These are phyloP conservation scores for Priocnemis perturbator DNA, from an alignment of 2,888 invertebrate species.

Conservation along the genomic window DNA sequence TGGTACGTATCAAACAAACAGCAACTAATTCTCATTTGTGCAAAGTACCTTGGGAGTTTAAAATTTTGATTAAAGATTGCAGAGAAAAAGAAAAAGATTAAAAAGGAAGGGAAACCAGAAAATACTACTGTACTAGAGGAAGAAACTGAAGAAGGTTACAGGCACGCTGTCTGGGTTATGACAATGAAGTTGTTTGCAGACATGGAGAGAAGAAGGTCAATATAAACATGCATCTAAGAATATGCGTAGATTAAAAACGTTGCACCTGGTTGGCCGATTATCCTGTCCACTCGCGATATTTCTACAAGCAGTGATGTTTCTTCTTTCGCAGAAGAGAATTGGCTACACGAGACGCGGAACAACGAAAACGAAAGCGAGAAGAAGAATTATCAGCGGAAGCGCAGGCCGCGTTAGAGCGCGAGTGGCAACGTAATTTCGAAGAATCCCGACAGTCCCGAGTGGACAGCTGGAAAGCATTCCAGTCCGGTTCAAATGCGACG, in stretches of 20 bases:
- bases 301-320: too few relatives aligned
- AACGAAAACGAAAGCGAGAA: conserved; percentile 94
- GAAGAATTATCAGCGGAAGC: conserved; percentile 95
- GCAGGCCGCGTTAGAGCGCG: conserved; percentile 90
- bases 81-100: conserved; percentile 95
- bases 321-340: conserved; percentile 80
- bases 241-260: too few relatives aligned
- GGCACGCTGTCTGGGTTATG: conserved; percentile 97
- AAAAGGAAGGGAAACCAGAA: conserved; percentile 87
- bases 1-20: conserved; percentile 78
- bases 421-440: conserved; percentile 99
- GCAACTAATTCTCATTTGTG: neutral
- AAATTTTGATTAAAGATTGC: conserved; percentile 80
- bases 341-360: conserved; percentile 93
- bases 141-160: conserved; percentile 89
- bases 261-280: too few relatives aligned
- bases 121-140: conserved; percentile 85
- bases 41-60: neutral
- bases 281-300: too few relatives aligned
- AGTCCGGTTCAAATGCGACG: conserved; percentile 78
- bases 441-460: conserved; percentile 94
- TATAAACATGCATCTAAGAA: neutral
- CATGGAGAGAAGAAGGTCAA: conserved; percentile 89
- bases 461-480: conserved; percentile 94
- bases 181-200: conserved; percentile 98